Evolutionary conservation across 2,797 vertebrate genomes (phyloP).

Genomic region (Tapera naevia): DNA sequence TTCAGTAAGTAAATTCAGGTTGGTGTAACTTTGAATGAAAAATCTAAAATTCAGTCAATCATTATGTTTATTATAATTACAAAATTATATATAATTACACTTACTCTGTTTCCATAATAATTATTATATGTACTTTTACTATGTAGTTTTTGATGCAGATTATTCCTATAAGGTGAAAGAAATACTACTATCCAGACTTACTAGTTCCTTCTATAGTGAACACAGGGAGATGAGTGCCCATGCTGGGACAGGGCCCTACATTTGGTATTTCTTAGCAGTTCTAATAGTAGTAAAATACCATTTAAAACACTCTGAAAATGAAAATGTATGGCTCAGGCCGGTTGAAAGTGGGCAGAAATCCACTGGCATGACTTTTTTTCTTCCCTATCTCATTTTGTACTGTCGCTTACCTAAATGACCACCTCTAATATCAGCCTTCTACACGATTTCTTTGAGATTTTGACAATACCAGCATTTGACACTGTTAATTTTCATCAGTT

Average conservation of each 20-base stretch:
- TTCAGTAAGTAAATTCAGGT: neutral
- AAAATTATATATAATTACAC: neutral
- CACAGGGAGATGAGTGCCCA: fast-evolving
- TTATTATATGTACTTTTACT: neutral
- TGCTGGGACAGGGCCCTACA: neutral
- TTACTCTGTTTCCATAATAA: neutral
- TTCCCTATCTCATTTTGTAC: neutral
- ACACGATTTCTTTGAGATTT: neutral
- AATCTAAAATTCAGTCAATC: neutral
- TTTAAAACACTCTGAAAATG: neutral
- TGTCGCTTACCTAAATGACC: neutral
- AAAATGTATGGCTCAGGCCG: neutral
- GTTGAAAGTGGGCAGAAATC: neutral
- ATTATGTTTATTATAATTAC: neutral
- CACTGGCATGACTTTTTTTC: neutral
- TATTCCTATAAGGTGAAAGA: neutral
- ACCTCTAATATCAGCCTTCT: neutral
- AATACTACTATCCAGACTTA: neutral
- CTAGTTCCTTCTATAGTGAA: neutral
- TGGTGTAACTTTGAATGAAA: neutral
- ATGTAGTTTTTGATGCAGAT: neutral
- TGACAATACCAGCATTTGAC: neutral
- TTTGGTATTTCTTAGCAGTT: neutral
- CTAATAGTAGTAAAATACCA: neutral
- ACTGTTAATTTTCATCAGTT: neutral